Base-by-base conservation (phyloP, 2,113 vertebrate genomes). In the Beaufortia kweichowensis region DNA sequence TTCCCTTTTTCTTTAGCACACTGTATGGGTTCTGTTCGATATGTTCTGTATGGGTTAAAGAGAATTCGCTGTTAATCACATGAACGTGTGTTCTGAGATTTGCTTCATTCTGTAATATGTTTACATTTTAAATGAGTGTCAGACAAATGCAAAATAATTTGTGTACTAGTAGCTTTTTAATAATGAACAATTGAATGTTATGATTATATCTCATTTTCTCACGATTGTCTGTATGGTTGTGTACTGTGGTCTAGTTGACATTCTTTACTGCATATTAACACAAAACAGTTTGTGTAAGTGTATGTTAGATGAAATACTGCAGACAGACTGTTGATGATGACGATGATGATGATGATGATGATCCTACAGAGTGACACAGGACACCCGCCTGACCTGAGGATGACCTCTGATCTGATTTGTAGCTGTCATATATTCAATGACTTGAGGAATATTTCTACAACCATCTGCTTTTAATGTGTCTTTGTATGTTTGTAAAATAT, bases 401-500 rank as follows among this genome's bases (percentile, higher is more conserved):
- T 84, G 79, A 82, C 74, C 85, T 84, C 78, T 83, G 77, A 69
- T 6, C 4, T 56, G 56, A 65, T 50, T 56, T 24, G 57, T 48
- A 63, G 65, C 66, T 56, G 56, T 76, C 6, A 4, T 68, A 12
- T 0, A 19, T 48, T 1, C 2, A 48, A 46, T 41, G 26, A 74
- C 7, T 39, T 8, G n/a, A 62, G 26, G 28, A 62, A 63, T 12
- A 53, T 53, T 53, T 53, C 48, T 7, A 53, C 6, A 62, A 35
- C 29, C 11, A 57, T 78, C 35, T 75, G 76, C 76, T 64, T 78
- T 81, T 66, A 70, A 41, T n/a, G n/a, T 29, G 23, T 28, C 59
- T 23, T 60, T 33, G 14, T 43, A 7, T 73, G 11, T 63, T 50
- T 50, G 35, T 62, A 55, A 73, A 19, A 56, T 21, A 60, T 65